Evolutionary conservation across 1,140 invertebrate species (phyloP), one percentile per base, ranked within the genome.

Genomic region (Saccostrea cuccullata): DNA sequence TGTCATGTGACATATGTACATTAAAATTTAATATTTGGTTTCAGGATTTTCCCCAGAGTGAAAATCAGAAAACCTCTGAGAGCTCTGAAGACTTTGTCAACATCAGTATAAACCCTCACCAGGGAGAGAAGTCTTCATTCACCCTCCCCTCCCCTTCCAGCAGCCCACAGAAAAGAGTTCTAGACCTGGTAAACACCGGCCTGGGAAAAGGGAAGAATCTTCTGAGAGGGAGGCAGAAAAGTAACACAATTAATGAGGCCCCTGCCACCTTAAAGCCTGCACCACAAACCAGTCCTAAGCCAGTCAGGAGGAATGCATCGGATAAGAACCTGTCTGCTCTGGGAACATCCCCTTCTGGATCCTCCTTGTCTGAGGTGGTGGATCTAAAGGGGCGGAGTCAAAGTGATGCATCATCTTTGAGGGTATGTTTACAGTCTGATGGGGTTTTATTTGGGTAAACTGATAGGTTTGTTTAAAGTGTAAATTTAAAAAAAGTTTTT

Each of bases 1-100:
- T 23, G n/a, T 17, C n/a, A 64, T 17, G 17, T 64, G 17, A 64
- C 6, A 64, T 64, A 64, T n/a, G 17, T 64, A 5, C 13, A 36
- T 30, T 77, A 4, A 15, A 36, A 36, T 36, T 36, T 36, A 15
- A 17, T 26, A 26, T 77, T 77, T 77, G 12, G 5, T 77, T 36
- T 77, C 15, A 77, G 70, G 70, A 77, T 77, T 13, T 30, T 77
- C 12, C 70, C 0, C 70, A 77, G 70, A 77, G 15, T 77, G 70
- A 77, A 6, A 15, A 13, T 30, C 23, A 23, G 12, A 77, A 77
- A 77, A 36, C 30, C 11, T 55, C 85, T 58, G 87, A 90, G 23
- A 73, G 85, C 5, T n/a, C 30, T 47, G 90, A 90, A 23, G 89
- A 92, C 23, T 92, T 89, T 90, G 86, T 92, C 6, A 88, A 92